Evolutionary conservation across 2,888 invertebrate species (phyloP).

Genomic region (Zygogramma bicolorata): DNA sequence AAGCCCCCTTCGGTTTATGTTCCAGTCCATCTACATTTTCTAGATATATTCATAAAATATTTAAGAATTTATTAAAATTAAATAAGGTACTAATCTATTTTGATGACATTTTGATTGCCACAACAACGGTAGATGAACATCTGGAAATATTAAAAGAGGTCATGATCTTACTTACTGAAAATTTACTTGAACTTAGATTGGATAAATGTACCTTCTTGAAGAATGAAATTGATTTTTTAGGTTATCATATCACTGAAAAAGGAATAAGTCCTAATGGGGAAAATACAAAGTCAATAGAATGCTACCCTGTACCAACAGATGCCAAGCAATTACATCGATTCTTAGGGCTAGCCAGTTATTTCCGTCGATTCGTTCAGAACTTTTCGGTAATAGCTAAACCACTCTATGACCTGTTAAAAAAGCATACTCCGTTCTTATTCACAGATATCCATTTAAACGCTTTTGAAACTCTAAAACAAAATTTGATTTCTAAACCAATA

Average conservation of each 20-base stretch:
- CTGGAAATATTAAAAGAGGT: conserved; percentile 20
- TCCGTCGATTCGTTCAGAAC: conserved; percentile 47
- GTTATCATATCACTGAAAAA: conserved; percentile 44
- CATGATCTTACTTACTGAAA: not conserved
- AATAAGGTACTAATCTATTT: not conserved
- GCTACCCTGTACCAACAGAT: conserved; percentile 42
- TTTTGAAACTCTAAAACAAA: conserved; percentile 39
- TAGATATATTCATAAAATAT: conserved; percentile 43
- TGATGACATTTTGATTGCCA: not conserved
- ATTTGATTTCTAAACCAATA: conserved; percentile 46
- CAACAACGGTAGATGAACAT: not conserved
- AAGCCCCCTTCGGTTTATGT: conserved; percentile 55
- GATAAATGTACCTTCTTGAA: not conserved
- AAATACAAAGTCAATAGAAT: conserved; percentile 33
- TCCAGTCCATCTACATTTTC: conserved; percentile 47
- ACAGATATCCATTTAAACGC: conserved; percentile 38
- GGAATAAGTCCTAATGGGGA: not conserved
- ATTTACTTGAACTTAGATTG: not conserved
- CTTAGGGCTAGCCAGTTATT: conserved; percentile 39
- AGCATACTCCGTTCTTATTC: conserved; percentile 49
- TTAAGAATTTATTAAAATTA: conserved; percentile 34
- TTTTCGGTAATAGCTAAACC: conserved; percentile 48
- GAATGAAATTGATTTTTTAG: conserved; percentile 47
- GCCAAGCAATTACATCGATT: conserved; percentile 36
- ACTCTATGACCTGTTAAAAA: conserved; percentile 51